These are phyloP conservation scores for Protomyctophum bolini DNA, from an alignment of 2,113 vertebrate species.

Conservation along the genomic window DNA sequence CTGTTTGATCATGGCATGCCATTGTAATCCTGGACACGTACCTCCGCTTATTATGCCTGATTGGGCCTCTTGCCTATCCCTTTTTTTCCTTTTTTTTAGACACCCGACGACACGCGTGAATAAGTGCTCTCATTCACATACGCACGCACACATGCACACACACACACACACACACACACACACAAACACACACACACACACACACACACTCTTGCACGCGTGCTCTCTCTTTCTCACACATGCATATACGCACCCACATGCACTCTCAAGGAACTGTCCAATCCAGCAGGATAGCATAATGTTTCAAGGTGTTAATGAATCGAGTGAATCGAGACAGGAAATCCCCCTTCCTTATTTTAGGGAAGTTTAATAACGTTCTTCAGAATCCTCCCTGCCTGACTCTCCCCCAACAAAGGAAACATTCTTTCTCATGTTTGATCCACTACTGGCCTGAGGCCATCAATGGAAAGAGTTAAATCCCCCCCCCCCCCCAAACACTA, in stretches of 20 bases:
- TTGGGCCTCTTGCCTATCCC: not conserved
- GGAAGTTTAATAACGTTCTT: slow-evolving; percentile 43
- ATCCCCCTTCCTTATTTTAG: slow-evolving; percentile 25
- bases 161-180: too few species aligned
- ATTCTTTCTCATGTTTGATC: slow-evolving; percentile 46
- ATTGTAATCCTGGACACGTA: slow-evolving; percentile 27
- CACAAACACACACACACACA: not conserved
- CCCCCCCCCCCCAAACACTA: slow-evolving; percentile 7
- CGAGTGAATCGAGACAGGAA: slow-evolving; percentile 25
- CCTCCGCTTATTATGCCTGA: not conserved
- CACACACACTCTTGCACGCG: not conserved
- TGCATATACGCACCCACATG: too few species aligned
- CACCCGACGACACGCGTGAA: too few species aligned
- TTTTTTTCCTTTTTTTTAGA: too few species aligned
- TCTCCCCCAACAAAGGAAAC: slow-evolving; percentile 47
- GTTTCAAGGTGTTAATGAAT: slow-evolving; percentile 33
- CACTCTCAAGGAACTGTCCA: not conserved
- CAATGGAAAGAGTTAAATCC: slow-evolving; percentile 32
- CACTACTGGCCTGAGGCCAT: slow-evolving; percentile 35
- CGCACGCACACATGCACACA: too few species aligned
- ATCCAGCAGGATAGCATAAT: slow-evolving; percentile 4
- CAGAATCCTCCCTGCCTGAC: slow-evolving; percentile 39
- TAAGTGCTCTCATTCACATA: too few species aligned
- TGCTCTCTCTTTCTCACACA: too few species aligned
- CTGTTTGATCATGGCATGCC: slow-evolving; percentile 54